These are phyloP conservation scores for Pleuronectes platessa DNA, from an alignment of 2,113 vertebrate species.

Conservation along the genomic window DNA sequence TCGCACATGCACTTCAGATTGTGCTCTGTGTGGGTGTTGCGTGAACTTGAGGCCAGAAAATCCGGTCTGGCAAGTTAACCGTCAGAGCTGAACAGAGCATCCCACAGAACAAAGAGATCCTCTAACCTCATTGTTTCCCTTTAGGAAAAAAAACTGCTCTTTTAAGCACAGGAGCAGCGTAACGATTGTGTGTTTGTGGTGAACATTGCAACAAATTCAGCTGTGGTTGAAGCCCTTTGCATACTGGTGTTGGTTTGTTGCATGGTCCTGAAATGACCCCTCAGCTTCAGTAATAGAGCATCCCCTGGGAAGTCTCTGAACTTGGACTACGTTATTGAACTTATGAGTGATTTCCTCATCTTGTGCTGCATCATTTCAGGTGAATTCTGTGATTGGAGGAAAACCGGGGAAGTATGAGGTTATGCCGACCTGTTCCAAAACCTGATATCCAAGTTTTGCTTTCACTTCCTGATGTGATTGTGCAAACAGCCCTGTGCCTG, in stretches of 20 bases:
- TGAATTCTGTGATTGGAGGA: background rate
- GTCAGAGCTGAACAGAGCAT: slow-evolving; percentile 45
- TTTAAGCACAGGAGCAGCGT: background rate
- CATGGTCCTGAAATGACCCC: slow-evolving; percentile 1
- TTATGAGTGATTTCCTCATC: background rate
- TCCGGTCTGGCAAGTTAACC: slow-evolving; percentile 73
- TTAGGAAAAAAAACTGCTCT: slow-evolving; percentile 14
- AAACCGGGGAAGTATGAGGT: slow-evolving; percentile 37
- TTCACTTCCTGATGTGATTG: slow-evolving; percentile 55
- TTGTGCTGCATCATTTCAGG: background rate
- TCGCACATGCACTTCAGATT: slow-evolving; percentile 35
- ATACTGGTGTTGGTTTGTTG: slow-evolving; percentile 11
- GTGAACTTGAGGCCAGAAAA: slow-evolving; percentile 54
- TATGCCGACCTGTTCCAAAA: slow-evolving; percentile 21
- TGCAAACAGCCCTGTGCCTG: slow-evolving; percentile 1
- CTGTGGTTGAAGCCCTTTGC: background rate
- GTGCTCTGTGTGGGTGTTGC: slow-evolving; percentile 39
- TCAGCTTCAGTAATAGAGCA: background rate
- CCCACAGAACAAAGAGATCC: slow-evolving; percentile 53
- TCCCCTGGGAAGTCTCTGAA: background rate
- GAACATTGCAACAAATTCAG: background rate
- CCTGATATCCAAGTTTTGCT: slow-evolving; percentile 40
- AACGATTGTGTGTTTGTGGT: background rate
- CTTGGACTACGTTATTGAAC: background rate
- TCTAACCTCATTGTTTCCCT: slow-evolving; percentile 57